Conservation (phyloP, 2,797 vertebrate species). For the Rhabdophis nuchalis region DNA sequence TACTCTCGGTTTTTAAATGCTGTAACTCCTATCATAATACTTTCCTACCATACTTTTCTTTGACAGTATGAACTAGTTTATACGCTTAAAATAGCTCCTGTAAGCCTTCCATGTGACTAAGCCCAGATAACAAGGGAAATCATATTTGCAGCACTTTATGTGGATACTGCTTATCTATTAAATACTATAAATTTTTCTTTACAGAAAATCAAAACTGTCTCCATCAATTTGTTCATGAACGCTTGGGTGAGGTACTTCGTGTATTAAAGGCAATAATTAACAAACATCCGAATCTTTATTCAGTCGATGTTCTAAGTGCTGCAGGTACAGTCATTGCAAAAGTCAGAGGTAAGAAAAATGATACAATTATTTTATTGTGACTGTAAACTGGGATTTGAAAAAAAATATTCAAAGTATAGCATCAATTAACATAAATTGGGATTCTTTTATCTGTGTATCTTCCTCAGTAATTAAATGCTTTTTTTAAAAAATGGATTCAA, state of each 20-base stretch:
- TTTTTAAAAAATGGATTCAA: background rate
- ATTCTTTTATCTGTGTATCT: background rate
- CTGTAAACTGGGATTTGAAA: background rate
- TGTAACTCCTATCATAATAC: background rate
- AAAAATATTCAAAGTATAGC: background rate
- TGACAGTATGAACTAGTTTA: background rate
- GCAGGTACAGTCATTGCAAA: slow-evolving; percentile 90
- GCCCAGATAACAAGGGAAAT: background rate
- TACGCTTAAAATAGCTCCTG: background rate
- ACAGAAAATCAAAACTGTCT: slow-evolving; percentile 85
- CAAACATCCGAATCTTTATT: slow-evolving; percentile 93
- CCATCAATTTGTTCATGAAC: slow-evolving; percentile 87
- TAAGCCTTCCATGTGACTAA: background rate
- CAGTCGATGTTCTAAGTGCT: slow-evolving; percentile 90
- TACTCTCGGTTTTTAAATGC: background rate
- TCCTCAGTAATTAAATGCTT: background rate
- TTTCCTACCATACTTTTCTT: background rate
- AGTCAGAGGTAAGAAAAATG: slow-evolving; percentile 88
- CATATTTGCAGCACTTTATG: slow-evolving; percentile 9
- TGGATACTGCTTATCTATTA: background rate
- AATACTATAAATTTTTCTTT: slow-evolving; percentile 27
- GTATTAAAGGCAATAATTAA: slow-evolving; percentile 87
- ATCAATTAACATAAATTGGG: background rate
- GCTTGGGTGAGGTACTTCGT: slow-evolving; percentile 87
- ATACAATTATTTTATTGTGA: background rate